phyloP scores from a whole-genome alignment of 2,113 vertebrate genomes.

The Rhynchomys soricoides region DNA sequence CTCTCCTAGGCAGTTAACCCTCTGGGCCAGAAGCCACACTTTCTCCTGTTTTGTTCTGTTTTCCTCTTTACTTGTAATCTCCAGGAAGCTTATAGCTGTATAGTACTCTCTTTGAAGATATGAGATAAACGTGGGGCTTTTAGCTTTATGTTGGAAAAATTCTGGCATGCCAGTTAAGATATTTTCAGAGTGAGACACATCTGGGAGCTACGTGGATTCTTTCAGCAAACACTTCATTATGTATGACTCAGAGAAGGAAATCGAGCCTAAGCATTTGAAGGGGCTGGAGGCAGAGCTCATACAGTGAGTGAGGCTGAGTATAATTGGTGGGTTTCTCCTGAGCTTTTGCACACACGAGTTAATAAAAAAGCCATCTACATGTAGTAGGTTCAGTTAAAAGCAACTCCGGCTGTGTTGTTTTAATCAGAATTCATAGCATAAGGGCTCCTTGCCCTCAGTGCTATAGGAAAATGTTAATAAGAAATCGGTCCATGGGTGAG shows the following conservation, averaged over 20 bases:
- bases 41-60: background rate
- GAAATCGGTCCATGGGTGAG: background rate
- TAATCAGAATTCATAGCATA: background rate
- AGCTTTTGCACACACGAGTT: background rate
- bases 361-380: slow-evolving; percentile 27
- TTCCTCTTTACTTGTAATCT: background rate
- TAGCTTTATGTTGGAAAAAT: background rate
- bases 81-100: slow-evolving; percentile 35
- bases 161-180: background rate
- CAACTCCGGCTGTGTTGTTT: background rate
- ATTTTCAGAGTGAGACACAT: slow-evolving; percentile 9
- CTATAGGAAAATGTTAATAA: background rate
- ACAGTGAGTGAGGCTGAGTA: background rate
- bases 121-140: background rate
- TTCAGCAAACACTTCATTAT: slow-evolving; percentile 38
- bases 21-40: background rate
- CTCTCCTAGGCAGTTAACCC: background rate
- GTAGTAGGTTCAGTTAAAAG: background rate
- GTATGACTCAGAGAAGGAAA: background rate
- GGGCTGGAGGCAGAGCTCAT: background rate
- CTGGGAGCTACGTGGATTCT: background rate
- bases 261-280: background rate
- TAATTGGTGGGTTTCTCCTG: background rate
- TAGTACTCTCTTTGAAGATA: slow-evolving; percentile 4
- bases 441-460: background rate